A percentile compares a stretch with the other conserved stretches of the same genome.
Conservation (phyloP, 2,888 invertebrate genomes). For the Calephelis perditalis region DNA sequence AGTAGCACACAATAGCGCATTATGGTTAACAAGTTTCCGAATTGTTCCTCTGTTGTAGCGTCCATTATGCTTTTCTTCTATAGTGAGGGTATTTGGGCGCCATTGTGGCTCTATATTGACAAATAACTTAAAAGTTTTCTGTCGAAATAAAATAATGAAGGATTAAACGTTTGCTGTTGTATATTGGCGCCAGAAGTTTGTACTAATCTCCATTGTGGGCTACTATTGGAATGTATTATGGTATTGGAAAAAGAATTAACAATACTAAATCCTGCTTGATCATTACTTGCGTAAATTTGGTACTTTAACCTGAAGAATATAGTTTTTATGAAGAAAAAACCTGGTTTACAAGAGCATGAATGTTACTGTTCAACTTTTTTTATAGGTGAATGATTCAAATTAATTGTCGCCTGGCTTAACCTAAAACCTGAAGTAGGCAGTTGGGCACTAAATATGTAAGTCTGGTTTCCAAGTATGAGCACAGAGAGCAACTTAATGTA, state of each 20-base stretch:
- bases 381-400: too few species aligned
- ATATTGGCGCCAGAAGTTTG: conserved; percentile 12
- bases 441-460: too few species aligned
- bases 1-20: conserved; percentile 68
- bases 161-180: conserved; percentile 44
- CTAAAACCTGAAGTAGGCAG: too few species aligned
- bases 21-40: conserved; percentile 74
- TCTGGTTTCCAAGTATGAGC: too few species aligned
- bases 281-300: conserved; percentile 4
- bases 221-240: conserved; percentile 28
- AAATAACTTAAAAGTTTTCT: conserved; percentile 75
- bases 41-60: conserved; percentile 72
- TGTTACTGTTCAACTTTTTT: too few species aligned
- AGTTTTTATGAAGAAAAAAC: too few species aligned
- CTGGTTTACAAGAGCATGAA: too few species aligned
- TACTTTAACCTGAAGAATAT: too few species aligned
- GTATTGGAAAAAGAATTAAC: not conserved
- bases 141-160: conserved; percentile 66
- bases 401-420: too few species aligned
- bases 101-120: conserved; percentile 76
- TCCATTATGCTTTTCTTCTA: conserved; percentile 70
- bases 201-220: conserved; percentile 2
- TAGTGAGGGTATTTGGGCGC: conserved; percentile 73
- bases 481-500: too few species aligned
- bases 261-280: conserved; percentile 3